Percentiles rank a stretch among this genome's conserved stretches.
These are phyloP conservation scores for Chaetorhynchus papuensis DNA, from an alignment of 2,113 vertebrate species.

Conservation along the genomic window DNA sequence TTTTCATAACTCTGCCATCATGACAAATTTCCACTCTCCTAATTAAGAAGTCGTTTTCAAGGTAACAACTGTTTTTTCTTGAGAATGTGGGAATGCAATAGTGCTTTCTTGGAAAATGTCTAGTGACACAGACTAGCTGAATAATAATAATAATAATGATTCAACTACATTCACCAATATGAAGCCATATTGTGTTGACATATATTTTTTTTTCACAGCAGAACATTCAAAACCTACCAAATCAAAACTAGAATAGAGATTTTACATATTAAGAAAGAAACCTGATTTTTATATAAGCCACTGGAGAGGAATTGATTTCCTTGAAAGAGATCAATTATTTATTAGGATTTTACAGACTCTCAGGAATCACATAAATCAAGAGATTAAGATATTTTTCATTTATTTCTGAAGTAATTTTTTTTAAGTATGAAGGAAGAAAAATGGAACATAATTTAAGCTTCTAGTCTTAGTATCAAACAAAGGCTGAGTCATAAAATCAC, in stretches of 20 bases:
- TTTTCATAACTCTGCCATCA: neutral
- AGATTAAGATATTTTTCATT: neutral
- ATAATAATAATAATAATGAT: neutral
- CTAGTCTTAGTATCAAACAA: neutral
- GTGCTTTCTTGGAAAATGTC: neutral
- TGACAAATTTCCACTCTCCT: neutral
- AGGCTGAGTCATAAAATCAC: constrained; percentile 4
- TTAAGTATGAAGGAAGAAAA: neutral
- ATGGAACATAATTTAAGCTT: neutral
- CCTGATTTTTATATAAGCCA: neutral
- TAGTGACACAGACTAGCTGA: neutral
- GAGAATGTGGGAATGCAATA: neutral
- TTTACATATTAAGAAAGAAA: neutral
- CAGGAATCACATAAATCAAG: constrained; percentile 11
- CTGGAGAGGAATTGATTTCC: neutral
- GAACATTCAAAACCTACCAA: neutral
- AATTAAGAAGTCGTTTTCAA: neutral
- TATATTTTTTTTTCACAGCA: neutral
- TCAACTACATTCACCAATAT: neutral
- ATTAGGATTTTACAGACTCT: neutral
- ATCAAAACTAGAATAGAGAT: neutral
- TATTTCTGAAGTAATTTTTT: neutral
- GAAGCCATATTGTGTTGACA: neutral
- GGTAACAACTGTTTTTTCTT: neutral
- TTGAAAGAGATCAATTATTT: constrained; percentile 2